Conservation (phyloP, 2,888 invertebrate genomes). For the Brassicogethes aeneus region DNA sequence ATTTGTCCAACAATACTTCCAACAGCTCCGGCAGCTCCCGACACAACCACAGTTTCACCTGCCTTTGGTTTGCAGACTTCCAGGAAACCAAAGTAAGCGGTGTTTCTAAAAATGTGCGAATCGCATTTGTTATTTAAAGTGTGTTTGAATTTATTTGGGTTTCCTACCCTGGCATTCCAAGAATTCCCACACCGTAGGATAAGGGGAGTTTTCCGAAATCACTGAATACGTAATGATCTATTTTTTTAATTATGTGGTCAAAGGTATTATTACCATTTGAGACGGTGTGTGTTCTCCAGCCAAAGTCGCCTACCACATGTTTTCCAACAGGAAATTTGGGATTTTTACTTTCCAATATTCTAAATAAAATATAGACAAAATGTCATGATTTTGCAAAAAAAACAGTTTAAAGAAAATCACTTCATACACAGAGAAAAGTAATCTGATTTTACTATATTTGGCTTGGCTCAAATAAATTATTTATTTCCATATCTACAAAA, state of each 20-base stretch:
- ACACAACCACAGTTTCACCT: constrained; percentile 65
- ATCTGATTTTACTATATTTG: too few species aligned
- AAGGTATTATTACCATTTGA: constrained; percentile 36
- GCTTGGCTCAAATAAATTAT: too few species aligned
- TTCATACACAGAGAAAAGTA: too few species aligned
- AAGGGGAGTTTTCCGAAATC: constrained; percentile 50
- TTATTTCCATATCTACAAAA: too few species aligned
- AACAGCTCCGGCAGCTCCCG: constrained; percentile 70
- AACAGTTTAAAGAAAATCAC: not conserved
- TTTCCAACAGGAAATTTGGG: constrained; percentile 54
- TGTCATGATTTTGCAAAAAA: constrained; percentile 4
- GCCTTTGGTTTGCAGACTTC: constrained; percentile 61
- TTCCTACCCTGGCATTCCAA: constrained; percentile 64
- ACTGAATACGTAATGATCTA: constrained; percentile 48
- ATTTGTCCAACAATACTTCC: constrained; percentile 73
- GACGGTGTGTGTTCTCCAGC: constrained; percentile 59
- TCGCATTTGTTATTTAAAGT: constrained; percentile 8
- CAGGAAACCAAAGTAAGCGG: constrained; percentile 66
- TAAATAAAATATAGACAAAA: constrained; percentile 30
- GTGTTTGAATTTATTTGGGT: not conserved
- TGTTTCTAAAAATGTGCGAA: constrained; percentile 55
- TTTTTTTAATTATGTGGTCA: constrained; percentile 45
- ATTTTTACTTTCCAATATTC: constrained; percentile 60
- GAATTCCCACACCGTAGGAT: constrained; percentile 55
- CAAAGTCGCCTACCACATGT: constrained; percentile 53